Conservation (phyloP, 2,113 vertebrate genomes). For the Nibea coibor region DNA sequence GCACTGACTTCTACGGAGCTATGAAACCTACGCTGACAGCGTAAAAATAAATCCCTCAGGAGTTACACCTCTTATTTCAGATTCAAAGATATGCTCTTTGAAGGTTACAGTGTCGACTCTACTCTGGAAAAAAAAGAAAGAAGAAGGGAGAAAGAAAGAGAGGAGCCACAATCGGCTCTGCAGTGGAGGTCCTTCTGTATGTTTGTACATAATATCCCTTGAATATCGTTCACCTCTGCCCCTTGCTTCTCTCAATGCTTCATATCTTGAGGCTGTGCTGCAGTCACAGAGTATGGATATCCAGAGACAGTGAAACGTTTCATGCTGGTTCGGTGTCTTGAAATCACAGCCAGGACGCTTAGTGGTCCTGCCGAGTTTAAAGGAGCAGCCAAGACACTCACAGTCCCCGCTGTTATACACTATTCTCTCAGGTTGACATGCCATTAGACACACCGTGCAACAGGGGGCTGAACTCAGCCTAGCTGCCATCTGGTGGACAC, state of each 20-base stretch:
- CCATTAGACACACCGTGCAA: neutral
- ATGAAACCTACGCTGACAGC: slow-evolving; percentile 48
- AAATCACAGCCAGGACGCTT: slow-evolving; percentile 59
- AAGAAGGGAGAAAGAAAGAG: slow-evolving; percentile 7
- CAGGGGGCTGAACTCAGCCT: neutral
- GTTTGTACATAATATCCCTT: slow-evolving; percentile 61
- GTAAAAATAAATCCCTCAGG: slow-evolving; percentile 62
- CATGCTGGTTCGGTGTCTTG: slow-evolving; percentile 50
- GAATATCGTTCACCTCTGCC: slow-evolving; percentile 61
- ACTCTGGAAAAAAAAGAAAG: slow-evolving; percentile 33
- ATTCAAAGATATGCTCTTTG: slow-evolving; percentile 66
- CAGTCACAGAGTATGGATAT: slow-evolving; percentile 63
- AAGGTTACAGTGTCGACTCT: slow-evolving; percentile 47
- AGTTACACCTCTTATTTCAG: slow-evolving; percentile 56
- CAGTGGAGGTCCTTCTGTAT: slow-evolving; percentile 37
- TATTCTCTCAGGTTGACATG: slow-evolving; percentile 37
- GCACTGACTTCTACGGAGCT: slow-evolving; percentile 16
- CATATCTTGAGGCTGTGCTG: slow-evolving; percentile 59
- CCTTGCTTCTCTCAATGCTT: slow-evolving; percentile 37
- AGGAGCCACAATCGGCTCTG: slow-evolving; percentile 57
- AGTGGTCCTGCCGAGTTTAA: slow-evolving; percentile 65
- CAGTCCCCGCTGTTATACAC: slow-evolving; percentile 12
- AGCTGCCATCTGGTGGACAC: slow-evolving; percentile 54
- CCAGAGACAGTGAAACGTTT: slow-evolving; percentile 45
- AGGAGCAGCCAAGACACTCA: slow-evolving; percentile 47